These are phyloP conservation scores for Lymantria dispar DNA, from an alignment of 2,888 invertebrate species.

Conservation along the genomic window DNA sequence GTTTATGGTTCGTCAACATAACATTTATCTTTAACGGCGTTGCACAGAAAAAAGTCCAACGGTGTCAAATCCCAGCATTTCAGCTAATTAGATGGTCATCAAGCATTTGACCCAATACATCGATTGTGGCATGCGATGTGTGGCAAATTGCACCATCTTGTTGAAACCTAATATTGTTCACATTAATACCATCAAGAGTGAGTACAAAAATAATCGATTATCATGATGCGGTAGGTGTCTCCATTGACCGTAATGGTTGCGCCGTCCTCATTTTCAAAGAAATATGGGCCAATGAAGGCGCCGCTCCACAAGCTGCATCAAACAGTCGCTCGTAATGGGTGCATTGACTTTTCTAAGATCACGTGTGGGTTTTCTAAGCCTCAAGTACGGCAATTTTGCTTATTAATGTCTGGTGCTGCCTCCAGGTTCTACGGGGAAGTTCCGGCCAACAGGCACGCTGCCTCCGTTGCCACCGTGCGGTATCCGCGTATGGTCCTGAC, in stretches of 20 bases:
- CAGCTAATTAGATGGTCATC: slow-evolving; percentile 6
- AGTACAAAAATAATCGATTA: neutral
- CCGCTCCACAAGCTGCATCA: slow-evolving; percentile 51
- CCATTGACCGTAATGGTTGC: neutral
- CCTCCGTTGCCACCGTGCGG: no score
- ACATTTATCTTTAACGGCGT: neutral
- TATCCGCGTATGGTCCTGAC: no score
- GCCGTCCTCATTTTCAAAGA: slow-evolving; percentile 15
- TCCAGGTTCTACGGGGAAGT: no score
- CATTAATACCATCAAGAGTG: slow-evolving; percentile 10
- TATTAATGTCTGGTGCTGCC: no score
- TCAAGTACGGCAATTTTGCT: slow-evolving; percentile 28
- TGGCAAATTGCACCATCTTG: neutral
- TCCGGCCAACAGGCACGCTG: no score
- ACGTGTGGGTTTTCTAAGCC: slow-evolving; percentile 11
- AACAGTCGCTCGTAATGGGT: slow-evolving; percentile 47
- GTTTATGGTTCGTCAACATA: neutral
- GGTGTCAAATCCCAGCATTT: slow-evolving; percentile 13
- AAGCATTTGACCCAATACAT: neutral
- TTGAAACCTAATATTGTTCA: neutral
- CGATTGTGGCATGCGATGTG: slow-evolving; percentile 1
- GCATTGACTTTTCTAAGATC: slow-evolving; percentile 23
- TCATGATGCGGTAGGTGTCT: neutral
- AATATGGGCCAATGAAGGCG: slow-evolving; percentile 42
- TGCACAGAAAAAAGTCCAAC: slow-evolving; percentile 2